Evolutionary conservation across 2,888 invertebrate species (phyloP).

Genomic region (Fabriciana adippe): DNA sequence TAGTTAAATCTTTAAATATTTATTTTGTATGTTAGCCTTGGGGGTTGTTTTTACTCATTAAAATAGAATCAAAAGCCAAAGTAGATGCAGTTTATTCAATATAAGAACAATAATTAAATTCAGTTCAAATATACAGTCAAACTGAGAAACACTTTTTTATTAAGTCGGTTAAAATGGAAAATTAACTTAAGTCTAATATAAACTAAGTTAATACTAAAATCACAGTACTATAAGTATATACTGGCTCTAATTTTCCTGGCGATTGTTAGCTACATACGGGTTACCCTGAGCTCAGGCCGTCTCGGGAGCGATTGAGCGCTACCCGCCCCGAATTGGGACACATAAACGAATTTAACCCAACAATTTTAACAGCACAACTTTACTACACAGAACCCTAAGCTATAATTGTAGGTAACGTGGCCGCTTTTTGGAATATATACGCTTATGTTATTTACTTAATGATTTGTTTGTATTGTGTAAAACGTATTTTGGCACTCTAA

Average conservation of each 20-base stretch:
- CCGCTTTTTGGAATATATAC: constrained; percentile 9
- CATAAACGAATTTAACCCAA: constrained; percentile 75
- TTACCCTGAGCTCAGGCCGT: constrained; percentile 65
- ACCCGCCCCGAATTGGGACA: constrained; percentile 58
- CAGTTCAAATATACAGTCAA: not conserved
- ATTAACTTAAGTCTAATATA: too few relatives aligned
- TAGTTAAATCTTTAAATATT: not conserved
- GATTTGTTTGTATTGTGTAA: constrained; percentile 8
- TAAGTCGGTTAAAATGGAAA: too few relatives aligned
- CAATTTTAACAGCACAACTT: constrained; percentile 76
- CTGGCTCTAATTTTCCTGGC: constrained; percentile 60
- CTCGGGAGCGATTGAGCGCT: constrained; percentile 72
- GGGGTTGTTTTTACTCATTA: not conserved
- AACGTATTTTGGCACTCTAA: too few relatives aligned
- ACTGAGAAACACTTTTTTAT: too few relatives aligned
- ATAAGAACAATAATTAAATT: not conserved
- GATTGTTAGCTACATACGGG: constrained; percentile 55
- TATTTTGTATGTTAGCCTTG: not conserved
- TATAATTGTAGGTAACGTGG: constrained; percentile 17
- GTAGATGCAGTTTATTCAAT: too few relatives aligned
- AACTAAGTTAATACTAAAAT: constrained; percentile 39
- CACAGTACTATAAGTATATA: constrained; percentile 47
- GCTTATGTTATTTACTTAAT: constrained; percentile 1
- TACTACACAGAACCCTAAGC: constrained; percentile 20
- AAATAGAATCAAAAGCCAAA: too few relatives aligned